Percentiles rank a stretch among this genome's conserved stretches.
Conservation (phyloP, 2,113 vertebrate genomes). For the Neodontobutis hainanensis region DNA sequence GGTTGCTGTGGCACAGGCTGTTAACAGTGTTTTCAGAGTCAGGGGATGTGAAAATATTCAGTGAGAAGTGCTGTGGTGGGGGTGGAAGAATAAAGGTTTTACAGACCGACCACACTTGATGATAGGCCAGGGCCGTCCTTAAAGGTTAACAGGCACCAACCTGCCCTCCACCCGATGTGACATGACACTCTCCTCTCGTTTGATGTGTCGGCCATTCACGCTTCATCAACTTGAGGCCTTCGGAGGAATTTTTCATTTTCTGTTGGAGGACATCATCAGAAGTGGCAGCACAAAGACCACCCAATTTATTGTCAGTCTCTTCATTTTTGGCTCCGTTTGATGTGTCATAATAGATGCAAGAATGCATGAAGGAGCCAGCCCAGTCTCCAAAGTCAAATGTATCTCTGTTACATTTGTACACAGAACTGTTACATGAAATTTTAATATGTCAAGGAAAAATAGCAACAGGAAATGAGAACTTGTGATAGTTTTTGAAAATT, state of each 20-base stretch:
- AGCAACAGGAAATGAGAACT: too few species aligned
- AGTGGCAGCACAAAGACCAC: slow-evolving; percentile 47
- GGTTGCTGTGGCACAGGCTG: slow-evolving; percentile 38
- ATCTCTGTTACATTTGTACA: too few species aligned
- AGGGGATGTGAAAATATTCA: slow-evolving; percentile 66
- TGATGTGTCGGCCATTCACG: slow-evolving; percentile 49
- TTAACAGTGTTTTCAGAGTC: slow-evolving; percentile 63
- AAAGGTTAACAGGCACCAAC: slow-evolving; percentile 67
- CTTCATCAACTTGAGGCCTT: slow-evolving; percentile 23
- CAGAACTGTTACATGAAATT: too few species aligned
- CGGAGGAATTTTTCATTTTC: slow-evolving; percentile 28
- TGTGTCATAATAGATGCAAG: slow-evolving; percentile 22
- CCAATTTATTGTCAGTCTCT: slow-evolving; percentile 45
- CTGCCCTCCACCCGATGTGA: slow-evolving; percentile 42
- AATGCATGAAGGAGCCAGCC: neutral
- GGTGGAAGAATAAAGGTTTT: neutral
- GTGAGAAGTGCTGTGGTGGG: slow-evolving; percentile 18
- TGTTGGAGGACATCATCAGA: slow-evolving; percentile 42
- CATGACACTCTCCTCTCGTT: slow-evolving; percentile 45
- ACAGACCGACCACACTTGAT: slow-evolving; percentile 33
- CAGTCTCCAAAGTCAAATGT: too few species aligned
- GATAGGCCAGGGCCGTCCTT: slow-evolving; percentile 50
- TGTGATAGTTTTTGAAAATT: too few species aligned
- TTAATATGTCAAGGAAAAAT: too few species aligned
- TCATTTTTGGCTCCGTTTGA: slow-evolving; percentile 42